Evolutionary conservation across 2,888 invertebrate species (phyloP), one percentile per base, ranked within the genome.

Genomic region (Thyatira batis): DNA sequence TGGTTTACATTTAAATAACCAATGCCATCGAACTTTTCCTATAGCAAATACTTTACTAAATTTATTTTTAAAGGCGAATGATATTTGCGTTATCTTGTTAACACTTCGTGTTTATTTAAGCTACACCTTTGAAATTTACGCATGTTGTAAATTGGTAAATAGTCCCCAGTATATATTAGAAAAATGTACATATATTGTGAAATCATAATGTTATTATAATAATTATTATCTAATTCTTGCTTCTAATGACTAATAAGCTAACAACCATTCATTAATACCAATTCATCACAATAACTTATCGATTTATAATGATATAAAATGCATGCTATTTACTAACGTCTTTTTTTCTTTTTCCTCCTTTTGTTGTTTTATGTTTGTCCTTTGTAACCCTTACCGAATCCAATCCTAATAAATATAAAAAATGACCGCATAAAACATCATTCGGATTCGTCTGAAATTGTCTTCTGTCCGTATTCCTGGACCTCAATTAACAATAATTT

Each of bases 241-340:
- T 17, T 30, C 1, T 10, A 30, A 39, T 50, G 11, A 27, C 44
- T 23, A 44, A 20, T 10, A n/a, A 11, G 27, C 33, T 13, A n/a
- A 49, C 13, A 45, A 28, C 20, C 44, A 55, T 10, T 43, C n/a
- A n/a, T 30, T 51, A 45, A 48, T 45, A 50, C 46, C 64, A 59
- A 25, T 50, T 51, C 55, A 46, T 52, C 45, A 52, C 45, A 50
- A 58, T 50, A 53, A 57, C 57, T 57, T 44, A 62, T 56, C 69
- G 65, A 69, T 39, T 56, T 59, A 66, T 58, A 45, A 13, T 21
- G n/a, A n/a, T 55, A 58, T 43, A 39, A 39, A 54, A 49, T 55
- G 69, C 69, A 71, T 71, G 70, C 50, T 60, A 54, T 55, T 63
- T 75, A 90, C 86, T 89, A 89, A 90, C 82, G 67, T 49, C 59